Percentiles rank a stretch among this genome's conserved stretches.
Evolutionary conservation across 2,113 vertebrate species (phyloP).

Genomic region (Morone saxatilis): DNA sequence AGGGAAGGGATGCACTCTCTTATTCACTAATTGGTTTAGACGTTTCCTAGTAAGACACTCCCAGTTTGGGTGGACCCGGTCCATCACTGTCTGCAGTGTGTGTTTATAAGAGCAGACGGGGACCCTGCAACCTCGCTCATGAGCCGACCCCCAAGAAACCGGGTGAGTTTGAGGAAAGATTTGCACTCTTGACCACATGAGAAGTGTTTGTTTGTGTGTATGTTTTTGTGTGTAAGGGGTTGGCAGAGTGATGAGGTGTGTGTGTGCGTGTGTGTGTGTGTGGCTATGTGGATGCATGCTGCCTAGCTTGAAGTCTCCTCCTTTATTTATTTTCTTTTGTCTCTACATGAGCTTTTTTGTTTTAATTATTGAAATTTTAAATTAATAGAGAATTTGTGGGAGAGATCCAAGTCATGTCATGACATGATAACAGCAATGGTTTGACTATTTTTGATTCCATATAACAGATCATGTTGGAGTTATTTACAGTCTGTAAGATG

Average conservation of each 20-base stretch:
- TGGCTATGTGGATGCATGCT: slow-evolving; percentile 70
- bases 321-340: slow-evolving; percentile 22
- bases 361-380: neutral
- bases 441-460: neutral
- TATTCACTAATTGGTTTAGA: slow-evolving; percentile 89
- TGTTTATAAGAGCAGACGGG: slow-evolving; percentile 82
- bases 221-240: slow-evolving; percentile 16
- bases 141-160: slow-evolving; percentile 85
- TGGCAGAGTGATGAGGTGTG: neutral
- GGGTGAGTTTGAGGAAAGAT: slow-evolving; percentile 87
- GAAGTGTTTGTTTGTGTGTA: slow-evolving; percentile 21
- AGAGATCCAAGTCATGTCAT: neutral
- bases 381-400: slow-evolving; percentile 4
- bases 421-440: neutral
- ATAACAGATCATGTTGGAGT: neutral
- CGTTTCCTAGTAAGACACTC: slow-evolving; percentile 87
- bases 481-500: neutral
- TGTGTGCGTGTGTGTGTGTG: neutral
- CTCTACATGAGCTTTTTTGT: slow-evolving; percentile 14
- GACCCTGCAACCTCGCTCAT: slow-evolving; percentile 75
- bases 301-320: slow-evolving; percentile 64
- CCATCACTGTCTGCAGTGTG: slow-evolving; percentile 68
- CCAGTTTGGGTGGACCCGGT: slow-evolving; percentile 87
- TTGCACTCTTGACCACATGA: slow-evolving; percentile 8
- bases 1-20: slow-evolving; percentile 73